Base-by-base conservation (phyloP, 1,140 invertebrate species). In the Steinernema feltiae region DNA sequence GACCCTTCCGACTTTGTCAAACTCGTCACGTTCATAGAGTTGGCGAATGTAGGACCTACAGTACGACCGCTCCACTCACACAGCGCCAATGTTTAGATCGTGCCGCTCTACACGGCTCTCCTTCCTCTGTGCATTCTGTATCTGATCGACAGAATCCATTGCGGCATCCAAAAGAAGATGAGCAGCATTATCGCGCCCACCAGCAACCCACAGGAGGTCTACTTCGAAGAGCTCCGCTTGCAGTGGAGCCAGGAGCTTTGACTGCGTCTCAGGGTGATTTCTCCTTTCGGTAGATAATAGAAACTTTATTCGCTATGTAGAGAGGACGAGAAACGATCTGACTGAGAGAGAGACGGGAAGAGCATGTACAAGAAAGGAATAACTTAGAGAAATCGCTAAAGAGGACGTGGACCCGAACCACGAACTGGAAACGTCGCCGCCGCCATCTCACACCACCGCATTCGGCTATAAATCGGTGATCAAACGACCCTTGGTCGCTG, bases 391-490 rank as follows among this genome's bases (percentile, higher is more conserved):
- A 41, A 18, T 7, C 35, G 35, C 7, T 7, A 18, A 41, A 18
- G 35, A 41, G 53, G 24, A 63, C 53, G 53, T 63, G 53, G 53
- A 63, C 53, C 53, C 53, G 53, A 63, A 63, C 53, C 53, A 63
- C 53, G 53, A 27, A 15, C 53, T 3, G 53, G 12, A 3, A 18
- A 41, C 35, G n/a, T n/a, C n/a, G n/a, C n/a, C n/a, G n/a, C n/a
- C n/a, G n/a, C n/a, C n/a, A n/a, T n/a, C n/a, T n/a, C n/a, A n/a
- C n/a, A n/a, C n/a, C n/a, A n/a, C n/a, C n/a, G 35, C 35, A 18
- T 41, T 7, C 15, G 24, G 24, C 53, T 63, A 63, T 21, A 63
- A 27, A 21, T 63, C 53, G 53, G 53, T 63, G 53, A 63, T 21
- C 15, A 63, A 21, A 27, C 53, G 53, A 27, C 53, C 24, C 53